phyloP scores from a whole-genome alignment of 2,113 vertebrate species.

The Pedetes capensis region DNA sequence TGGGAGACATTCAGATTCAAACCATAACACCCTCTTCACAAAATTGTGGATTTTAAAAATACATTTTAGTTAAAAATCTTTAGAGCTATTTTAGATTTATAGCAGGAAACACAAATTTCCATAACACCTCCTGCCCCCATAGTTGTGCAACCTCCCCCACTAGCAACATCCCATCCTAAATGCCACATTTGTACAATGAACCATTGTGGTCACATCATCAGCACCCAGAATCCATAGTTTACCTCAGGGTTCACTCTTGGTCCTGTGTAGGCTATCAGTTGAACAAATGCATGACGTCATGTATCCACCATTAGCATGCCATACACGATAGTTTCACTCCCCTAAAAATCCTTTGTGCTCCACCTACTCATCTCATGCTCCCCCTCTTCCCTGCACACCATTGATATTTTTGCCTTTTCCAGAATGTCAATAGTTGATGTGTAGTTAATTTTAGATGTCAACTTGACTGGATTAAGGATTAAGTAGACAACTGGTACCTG shows the following conservation, averaged over 20 bases:
- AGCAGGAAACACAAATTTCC: background rate
- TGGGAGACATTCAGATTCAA: too few relatives aligned
- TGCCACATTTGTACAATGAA: background rate
- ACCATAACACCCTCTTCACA: background rate
- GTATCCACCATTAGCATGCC: rapidly evolving
- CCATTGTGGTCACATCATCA: background rate
- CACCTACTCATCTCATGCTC: background rate
- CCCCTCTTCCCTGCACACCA: background rate
- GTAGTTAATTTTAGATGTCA: background rate
- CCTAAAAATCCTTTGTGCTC: background rate
- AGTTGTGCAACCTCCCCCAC: too few relatives aligned
- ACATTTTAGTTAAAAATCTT: background rate
- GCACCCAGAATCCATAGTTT: background rate
- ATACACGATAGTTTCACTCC: background rate
- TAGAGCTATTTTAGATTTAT: background rate
- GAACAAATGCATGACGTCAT: background rate
- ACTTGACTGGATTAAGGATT: background rate
- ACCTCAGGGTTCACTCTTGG: background rate
- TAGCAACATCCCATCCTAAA: background rate
- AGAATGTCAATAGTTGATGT: background rate
- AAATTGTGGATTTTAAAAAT: background rate
- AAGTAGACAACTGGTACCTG: background rate
- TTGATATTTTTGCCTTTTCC: background rate
- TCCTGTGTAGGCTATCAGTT: background rate
- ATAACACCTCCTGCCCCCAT: background rate